A percentile compares a stretch with the other conserved stretches of the same genome.
These are phyloP conservation scores for Cheilosia vernalis DNA, from an alignment of 2,888 invertebrate species.

Conservation along the genomic window DNA sequence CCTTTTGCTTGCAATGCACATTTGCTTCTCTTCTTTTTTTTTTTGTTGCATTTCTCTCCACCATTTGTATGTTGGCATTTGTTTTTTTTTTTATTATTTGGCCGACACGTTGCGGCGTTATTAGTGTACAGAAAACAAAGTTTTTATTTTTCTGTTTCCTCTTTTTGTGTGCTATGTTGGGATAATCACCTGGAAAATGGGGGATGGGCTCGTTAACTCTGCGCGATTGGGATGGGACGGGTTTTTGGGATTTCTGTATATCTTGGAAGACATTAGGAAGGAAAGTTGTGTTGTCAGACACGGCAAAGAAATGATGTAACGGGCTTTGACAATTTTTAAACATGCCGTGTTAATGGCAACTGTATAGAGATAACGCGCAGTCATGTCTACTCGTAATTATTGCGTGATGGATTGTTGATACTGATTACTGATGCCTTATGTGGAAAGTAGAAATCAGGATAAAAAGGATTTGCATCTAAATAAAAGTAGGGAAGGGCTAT, in stretches of 20 bases:
- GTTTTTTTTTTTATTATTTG: background rate
- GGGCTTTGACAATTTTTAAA: conserved; percentile 42
- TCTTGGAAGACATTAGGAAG: conserved; percentile 32
- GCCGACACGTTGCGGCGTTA: conserved; percentile 37
- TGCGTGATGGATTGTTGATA: conserved; percentile 37
- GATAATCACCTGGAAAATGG: conserved; percentile 69
- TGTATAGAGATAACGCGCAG: conserved; percentile 21
- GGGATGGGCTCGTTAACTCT: conserved; percentile 65
- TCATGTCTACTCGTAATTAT: conserved; percentile 11
- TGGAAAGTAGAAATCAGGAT: no score
- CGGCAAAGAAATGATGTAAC: conserved; percentile 43
- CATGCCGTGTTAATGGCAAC: no score
- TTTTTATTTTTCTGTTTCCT: conserved; percentile 42
- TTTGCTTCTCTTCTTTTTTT: conserved; percentile 6
- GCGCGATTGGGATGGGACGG: conserved; percentile 42
- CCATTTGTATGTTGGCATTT: conserved; percentile 41
- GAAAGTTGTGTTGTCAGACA: background rate
- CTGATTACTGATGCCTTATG: no score
- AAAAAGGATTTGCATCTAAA: no score
- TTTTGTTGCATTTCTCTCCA: conserved; percentile 16
- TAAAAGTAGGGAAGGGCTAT: no score
- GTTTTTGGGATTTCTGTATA: conserved; percentile 3
- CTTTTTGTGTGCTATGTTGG: conserved; percentile 56
- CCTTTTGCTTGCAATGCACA: conserved; percentile 33
- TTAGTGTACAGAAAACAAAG: conserved; percentile 20